Evolutionary conservation across 37 sponge, comb jelly and placozoan species (phyloP).

Genomic region (Aphrocallistes beatrix): DNA sequence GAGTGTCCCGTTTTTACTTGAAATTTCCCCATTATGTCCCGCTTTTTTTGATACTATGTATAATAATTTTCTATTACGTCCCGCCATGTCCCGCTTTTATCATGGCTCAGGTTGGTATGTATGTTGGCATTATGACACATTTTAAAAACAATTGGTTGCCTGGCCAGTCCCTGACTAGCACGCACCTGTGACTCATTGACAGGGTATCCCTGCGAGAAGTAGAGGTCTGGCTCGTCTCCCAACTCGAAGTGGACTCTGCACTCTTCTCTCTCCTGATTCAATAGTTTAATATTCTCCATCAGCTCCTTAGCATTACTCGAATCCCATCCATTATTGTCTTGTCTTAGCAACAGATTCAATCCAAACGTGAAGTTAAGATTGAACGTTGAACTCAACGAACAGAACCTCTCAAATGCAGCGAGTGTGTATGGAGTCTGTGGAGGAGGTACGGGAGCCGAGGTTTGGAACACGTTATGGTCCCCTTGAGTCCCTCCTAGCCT

Average conservation of each 20-base stretch:
- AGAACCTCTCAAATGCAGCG: neutral
- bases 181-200: neutral
- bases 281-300: neutral
- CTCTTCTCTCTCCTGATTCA: neutral
- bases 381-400: neutral
- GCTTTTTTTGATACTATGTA: too few relatives aligned
- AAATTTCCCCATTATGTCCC: too few relatives aligned
- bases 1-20: too few relatives aligned
- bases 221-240: neutral
- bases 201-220: neutral
- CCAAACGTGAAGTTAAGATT: neutral
- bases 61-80: too few relatives aligned
- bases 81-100: too few relatives aligned
- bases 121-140: too few relatives aligned
- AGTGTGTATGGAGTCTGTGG: neutral
- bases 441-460: neutral
- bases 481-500: neutral
- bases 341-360: slow-evolving; percentile 9
- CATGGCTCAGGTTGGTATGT: too few relatives aligned
- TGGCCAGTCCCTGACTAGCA: too few relatives aligned
- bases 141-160: too few relatives aligned
- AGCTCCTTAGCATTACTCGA: neutral
- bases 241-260: neutral
- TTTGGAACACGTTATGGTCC: neutral
- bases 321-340: neutral